Base-by-base conservation (phyloP, 1,140 invertebrate genomes). In the Drosophila watanabei region DNA sequence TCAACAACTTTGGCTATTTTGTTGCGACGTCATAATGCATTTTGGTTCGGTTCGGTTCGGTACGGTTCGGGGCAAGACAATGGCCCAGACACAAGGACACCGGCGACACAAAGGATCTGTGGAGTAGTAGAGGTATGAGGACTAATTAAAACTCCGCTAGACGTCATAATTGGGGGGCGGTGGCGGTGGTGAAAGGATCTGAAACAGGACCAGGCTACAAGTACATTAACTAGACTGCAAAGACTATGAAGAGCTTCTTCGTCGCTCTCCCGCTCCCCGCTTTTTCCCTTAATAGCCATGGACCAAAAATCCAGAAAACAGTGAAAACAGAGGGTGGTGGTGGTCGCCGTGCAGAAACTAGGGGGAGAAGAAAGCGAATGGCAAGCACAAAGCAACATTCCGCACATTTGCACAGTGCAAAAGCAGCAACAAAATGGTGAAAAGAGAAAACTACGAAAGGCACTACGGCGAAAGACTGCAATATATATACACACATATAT, bases 71-170 rank as follows among this genome's bases (percentile, higher is more conserved):
- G 45, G 33, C 24, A 75, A 79, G 73, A 89, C 85, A 89, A 88
- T 81, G 63, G 80, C 24, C 65, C 49, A 68, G 77, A 87, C 62
- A 33, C 63, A 77, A 78, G 72, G 48, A 76, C 63, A 60, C 82
- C 73, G 32, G 39, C 57, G 61, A 56, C 43, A 58, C 46, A 80
- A 48, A 69, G 70, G 64, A 56, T 39, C 43, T 72, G 45, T 20
- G n/a, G 66, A 52, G 46, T 37, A 2, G 24, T 24, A 3, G 24
- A 3, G 51, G 69, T 56, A 61, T 43, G 65, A 62, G 49, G 72
- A 81, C 84, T 88, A 88, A 88, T 88, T 88, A 88, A 73, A 84
- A 78, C 69, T 83, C 69, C 77, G 62, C 80, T 88, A 88, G 79
- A 83, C 76, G 85, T 69, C 69, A 73, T 69, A 65, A 72, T 77